Evolutionary conservation across 2,888 invertebrate genomes (phyloP).

Genomic region (Brenthis daphne): DNA sequence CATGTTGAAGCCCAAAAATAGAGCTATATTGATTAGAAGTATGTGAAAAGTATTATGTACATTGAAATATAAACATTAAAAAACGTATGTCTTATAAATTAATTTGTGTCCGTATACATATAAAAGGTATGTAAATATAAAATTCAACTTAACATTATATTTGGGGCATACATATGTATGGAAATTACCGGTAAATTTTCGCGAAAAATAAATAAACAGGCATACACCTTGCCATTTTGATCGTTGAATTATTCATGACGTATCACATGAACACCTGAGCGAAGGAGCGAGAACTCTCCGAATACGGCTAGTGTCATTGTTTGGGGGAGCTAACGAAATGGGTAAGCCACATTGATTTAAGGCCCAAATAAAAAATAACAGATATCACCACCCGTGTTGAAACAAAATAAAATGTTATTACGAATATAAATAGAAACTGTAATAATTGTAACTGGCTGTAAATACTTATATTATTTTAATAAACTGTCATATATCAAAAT

Average conservation of each 20-base stretch:
- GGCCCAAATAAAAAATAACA: constrained; percentile 56
- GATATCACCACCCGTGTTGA: constrained; percentile 53
- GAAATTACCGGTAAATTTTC: constrained; percentile 68
- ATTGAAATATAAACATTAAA: background rate
- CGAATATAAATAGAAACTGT: constrained; percentile 44
- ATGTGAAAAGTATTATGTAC: constrained; percentile 1
- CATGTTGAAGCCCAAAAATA: background rate
- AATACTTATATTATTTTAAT: background rate
- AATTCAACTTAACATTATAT: constrained; percentile 29
- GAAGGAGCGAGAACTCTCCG: constrained; percentile 58
- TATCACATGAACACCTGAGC: constrained; percentile 67
- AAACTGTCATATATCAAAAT: background rate
- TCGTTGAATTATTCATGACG: constrained; percentile 79
- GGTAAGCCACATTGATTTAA: constrained; percentile 66
- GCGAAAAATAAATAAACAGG: constrained; percentile 74
- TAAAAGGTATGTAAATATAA: constrained; percentile 27
- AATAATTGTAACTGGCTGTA: background rate
- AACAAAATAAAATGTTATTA: constrained; percentile 49
- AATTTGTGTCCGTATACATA: constrained; percentile 23
- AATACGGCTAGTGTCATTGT: constrained; percentile 58
- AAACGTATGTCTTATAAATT: constrained; percentile 12
- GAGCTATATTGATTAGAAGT: constrained; percentile 5
- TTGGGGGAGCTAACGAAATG: constrained; percentile 65
- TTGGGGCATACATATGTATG: constrained; percentile 50
- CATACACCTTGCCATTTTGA: constrained; percentile 77